phyloP scores from a whole-genome alignment of 1,140 invertebrate species.

The Kradibia gibbosae region DNA sequence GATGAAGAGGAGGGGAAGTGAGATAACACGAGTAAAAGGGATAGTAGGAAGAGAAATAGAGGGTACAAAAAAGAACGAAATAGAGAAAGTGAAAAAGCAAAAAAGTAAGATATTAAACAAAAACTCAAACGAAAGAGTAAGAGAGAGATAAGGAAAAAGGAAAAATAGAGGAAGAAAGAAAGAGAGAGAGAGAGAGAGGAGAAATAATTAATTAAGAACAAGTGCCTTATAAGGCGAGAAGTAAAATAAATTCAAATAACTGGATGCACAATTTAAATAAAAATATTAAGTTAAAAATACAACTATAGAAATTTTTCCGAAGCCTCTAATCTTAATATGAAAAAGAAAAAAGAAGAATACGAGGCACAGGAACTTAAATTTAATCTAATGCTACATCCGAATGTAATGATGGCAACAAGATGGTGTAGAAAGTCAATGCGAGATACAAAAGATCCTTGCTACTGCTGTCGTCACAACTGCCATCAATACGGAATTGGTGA shows the following conservation, averaged over 20 bases:
- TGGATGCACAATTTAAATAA: neutral
- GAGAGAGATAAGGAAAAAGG: neutral
- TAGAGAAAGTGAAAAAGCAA: neutral
- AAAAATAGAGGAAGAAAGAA: neutral
- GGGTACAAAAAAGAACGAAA: neutral
- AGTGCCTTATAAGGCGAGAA: neutral
- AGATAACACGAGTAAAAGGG: constrained; percentile 2
- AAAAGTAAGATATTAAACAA: neutral
- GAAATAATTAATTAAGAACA: neutral
- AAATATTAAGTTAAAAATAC: neutral
- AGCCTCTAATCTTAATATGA: neutral
- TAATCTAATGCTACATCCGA: neutral
- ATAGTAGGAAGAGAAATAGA: neutral
- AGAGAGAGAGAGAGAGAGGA: neutral
- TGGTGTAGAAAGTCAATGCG: neutral
- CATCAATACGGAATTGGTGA: neutral
- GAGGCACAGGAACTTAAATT: neutral
- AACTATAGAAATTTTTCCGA: neutral
- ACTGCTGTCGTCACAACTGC: neutral
- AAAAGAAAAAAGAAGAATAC: neutral
- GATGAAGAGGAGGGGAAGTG: neutral
- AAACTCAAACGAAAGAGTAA: neutral
- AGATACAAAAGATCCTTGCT: neutral
- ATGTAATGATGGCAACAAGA: neutral
- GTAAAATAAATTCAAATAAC: neutral